Evolutionary conservation across 2,888 invertebrate species (phyloP).

Genomic region (Thera obeliscata): DNA sequence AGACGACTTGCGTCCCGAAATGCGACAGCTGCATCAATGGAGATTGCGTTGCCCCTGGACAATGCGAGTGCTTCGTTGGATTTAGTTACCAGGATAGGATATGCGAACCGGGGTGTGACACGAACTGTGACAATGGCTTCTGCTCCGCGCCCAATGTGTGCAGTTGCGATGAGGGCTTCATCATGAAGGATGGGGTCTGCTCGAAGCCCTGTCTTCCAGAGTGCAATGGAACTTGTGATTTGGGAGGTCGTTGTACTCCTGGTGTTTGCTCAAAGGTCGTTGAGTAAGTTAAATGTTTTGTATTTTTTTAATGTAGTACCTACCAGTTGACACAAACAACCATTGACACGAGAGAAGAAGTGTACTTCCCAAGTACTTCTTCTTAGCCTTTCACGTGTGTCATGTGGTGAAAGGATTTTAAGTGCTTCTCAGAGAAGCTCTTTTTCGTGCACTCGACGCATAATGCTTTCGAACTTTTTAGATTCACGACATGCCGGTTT

Average conservation of each 20-base stretch:
- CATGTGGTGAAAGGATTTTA: too few relatives aligned
- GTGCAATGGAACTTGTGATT: conserved; percentile 47
- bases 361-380: too few relatives aligned
- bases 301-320: not conserved
- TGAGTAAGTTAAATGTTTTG: conserved; percentile 27
- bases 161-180: conserved; percentile 36
- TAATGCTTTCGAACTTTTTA: too few relatives aligned
- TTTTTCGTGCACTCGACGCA: too few relatives aligned
- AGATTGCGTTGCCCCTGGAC: conserved; percentile 38
- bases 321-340: too few relatives aligned
- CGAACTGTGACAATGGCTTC: conserved; percentile 37
- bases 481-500: too few relatives aligned
- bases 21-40: conserved; percentile 42
- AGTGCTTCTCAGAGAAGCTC: too few relatives aligned
- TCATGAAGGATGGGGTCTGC: conserved; percentile 39
- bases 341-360: too few relatives aligned
- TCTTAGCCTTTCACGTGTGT: too few relatives aligned
- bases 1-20: conserved; percentile 30
- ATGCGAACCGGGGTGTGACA: conserved; percentile 32
- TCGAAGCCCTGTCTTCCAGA: conserved; percentile 43
- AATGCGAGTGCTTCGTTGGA: conserved; percentile 38
- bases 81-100: conserved; percentile 19
- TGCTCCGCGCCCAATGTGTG: conserved; percentile 42
- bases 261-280: conserved; percentile 23
- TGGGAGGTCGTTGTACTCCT: conserved; percentile 33